A percentile compares a stretch with the other conserved stretches of the same genome.
Evolutionary conservation across 2,797 vertebrate species (phyloP).

Genomic region (Margarornis squamiger): DNA sequence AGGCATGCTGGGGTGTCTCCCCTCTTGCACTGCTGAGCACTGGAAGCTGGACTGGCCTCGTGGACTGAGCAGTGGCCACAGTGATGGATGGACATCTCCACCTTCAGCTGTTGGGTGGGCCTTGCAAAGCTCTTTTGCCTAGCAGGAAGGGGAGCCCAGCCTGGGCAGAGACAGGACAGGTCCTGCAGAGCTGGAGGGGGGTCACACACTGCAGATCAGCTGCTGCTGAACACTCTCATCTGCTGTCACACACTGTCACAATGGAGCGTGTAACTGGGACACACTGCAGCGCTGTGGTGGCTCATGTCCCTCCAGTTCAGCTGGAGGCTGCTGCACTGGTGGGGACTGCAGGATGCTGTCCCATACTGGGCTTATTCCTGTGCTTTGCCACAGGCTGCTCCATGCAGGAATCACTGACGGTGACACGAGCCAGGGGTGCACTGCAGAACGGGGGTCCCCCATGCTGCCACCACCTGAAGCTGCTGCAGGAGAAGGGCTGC

Average conservation of each 20-base stretch:
- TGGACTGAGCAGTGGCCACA: not conserved
- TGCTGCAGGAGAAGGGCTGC: not conserved
- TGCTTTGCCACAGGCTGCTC: not conserved
- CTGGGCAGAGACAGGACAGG: not conserved
- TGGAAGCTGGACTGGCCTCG: rapidly evolving
- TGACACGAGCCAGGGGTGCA: rapidly evolving
- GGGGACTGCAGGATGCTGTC: not conserved
- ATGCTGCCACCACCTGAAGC: not conserved
- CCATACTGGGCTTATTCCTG: not conserved
- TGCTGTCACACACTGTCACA: not conserved
- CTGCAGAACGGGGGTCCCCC: rapidly evolving
- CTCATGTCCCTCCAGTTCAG: not conserved
- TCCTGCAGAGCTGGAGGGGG: not conserved
- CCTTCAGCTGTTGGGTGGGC: not conserved
- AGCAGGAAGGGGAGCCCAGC: not conserved
- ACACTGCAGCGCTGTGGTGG: not conserved
- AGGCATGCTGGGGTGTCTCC: not conserved
- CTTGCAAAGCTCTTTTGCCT: not conserved
- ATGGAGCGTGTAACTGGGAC: conserved; percentile 27
- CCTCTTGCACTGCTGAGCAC: not conserved
- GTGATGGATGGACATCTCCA: not conserved
- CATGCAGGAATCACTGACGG: not conserved
- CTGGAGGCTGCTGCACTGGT: not conserved
- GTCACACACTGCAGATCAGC: not conserved
- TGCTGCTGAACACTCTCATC: conserved; percentile 31